Evolutionary conservation across 2,113 vertebrate species (phyloP), one percentile per base, ranked within the genome.

Genomic region (Pachypanchax playfairii): DNA sequence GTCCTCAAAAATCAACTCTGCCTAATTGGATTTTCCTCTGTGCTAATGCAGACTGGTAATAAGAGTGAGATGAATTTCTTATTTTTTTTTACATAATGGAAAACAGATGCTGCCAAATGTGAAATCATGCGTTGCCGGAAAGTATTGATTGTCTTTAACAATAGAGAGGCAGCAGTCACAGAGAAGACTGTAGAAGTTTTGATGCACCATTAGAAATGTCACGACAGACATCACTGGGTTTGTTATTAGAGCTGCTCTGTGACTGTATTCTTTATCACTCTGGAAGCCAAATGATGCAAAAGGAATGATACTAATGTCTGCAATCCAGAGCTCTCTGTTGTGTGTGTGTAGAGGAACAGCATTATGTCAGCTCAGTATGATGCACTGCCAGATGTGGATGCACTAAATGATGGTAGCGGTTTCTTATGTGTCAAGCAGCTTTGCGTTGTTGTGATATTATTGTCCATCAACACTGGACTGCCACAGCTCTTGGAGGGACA

Each of bases 371-470:
- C 47, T 18, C 38, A 28, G 35, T 44, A 41, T 48, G 79, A 70
- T 77, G 62, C 57, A 15, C 61, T 67, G 61, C 57, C 65, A 68
- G 46, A 65, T 72, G 28, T 35, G 61, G 59, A 25, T 28, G 5
- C 53, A 56, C 50, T 62, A 54, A 75, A 70, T 81, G 41, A 60
- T 58, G 65, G 67, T 71, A 48, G 56, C 15, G 22, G 36, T 81
- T 75, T 73, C 61, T 28, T 5, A 6, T 48, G 26, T n/a, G 61
- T 29, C 50, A 60, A 24, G 26, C 39, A 8, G 33, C 42, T 54
- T 42, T 80, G 35, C 52, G 38, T 69, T 20, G 35, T 36, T 53
- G 39, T 56, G 66, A 75, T 15, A 21, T 25, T 13, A 6, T 56
- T 39, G 54, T 56, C 61, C 33, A 41, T 80, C 57, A 76, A 38